Percentiles rank a stretch among this genome's conserved stretches.
Evolutionary conservation across 2,113 vertebrate species (phyloP).

Genomic region (Fregetta grallaria): DNA sequence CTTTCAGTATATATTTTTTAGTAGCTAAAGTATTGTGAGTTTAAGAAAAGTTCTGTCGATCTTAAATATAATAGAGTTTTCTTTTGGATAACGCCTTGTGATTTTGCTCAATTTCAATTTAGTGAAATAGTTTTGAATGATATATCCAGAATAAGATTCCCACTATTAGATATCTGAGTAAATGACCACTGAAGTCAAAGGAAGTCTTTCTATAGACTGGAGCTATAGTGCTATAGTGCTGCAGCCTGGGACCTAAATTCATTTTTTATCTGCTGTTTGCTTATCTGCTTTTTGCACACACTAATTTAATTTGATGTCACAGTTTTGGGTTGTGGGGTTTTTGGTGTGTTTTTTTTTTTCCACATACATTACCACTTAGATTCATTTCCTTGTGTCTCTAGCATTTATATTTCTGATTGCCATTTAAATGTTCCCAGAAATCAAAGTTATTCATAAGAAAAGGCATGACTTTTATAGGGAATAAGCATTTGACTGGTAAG

Average conservation of each 20-base stretch:
- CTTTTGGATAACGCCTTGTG: neutral
- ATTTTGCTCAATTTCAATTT: neutral
- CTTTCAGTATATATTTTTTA: neutral
- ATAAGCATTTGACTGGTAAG: slow-evolving; percentile 4
- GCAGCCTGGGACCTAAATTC: neutral
- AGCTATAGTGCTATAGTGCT: no score
- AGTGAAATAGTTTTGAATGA: neutral
- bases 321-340: neutral
- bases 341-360: neutral
- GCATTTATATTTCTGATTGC: slow-evolving; percentile 1
- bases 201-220: neutral
- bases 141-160: neutral
- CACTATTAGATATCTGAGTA: neutral
- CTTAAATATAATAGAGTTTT: neutral
- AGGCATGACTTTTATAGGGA: slow-evolving; percentile 15
- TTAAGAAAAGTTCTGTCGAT: neutral
- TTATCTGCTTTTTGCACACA: neutral
- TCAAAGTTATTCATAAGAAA: slow-evolving; percentile 31
- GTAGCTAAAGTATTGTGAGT: neutral
- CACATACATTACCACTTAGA: neutral
- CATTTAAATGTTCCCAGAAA: neutral
- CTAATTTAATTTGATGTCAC: neutral
- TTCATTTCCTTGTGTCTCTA: neutral
- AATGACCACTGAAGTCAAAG: neutral
- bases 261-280: neutral